Percentiles rank a stretch among this genome's conserved stretches.
phyloP scores from a whole-genome alignment of 2,113 vertebrate genomes.

The Anolis sagrei region DNA sequence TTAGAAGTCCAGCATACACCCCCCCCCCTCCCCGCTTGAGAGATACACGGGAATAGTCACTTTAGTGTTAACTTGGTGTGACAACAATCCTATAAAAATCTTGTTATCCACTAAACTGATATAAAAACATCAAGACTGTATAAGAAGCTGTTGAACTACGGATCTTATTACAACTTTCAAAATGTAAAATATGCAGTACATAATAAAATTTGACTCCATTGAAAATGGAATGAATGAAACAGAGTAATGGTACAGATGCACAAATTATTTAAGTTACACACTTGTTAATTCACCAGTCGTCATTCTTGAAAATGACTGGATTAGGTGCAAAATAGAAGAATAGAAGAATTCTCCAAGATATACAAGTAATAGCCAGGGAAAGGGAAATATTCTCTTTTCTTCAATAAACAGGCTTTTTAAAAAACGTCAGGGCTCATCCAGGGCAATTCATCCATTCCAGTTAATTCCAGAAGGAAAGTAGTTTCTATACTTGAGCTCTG shows the following conservation, averaged over 20 bases:
- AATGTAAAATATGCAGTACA: not conserved
- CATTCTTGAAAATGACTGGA: not conserved
- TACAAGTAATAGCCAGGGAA: too few species aligned
- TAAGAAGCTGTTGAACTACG: not conserved
- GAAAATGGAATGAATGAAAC: not conserved
- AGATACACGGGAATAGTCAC: not conserved
- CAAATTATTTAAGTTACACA: not conserved
- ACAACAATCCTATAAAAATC: not conserved
- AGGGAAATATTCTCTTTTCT: not conserved
- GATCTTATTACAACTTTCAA: not conserved
- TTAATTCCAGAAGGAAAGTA: not conserved
- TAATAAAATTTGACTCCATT: not conserved
- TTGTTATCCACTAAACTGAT: not conserved
- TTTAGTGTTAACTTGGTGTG: not conserved
- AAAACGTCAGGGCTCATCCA: too few species aligned
- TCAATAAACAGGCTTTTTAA: not conserved
- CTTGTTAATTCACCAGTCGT: not conserved
- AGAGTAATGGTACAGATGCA: not conserved
- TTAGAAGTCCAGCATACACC: not conserved
- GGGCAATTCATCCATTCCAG: not conserved
- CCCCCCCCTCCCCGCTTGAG: too few species aligned
- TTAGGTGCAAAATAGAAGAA: not conserved
- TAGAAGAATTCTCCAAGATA: not conserved
- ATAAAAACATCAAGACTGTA: not conserved
- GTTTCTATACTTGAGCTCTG: not conserved